Evolutionary conservation across 2,113 vertebrate genomes (phyloP).

Genomic region (Eonycteris spelaea): DNA sequence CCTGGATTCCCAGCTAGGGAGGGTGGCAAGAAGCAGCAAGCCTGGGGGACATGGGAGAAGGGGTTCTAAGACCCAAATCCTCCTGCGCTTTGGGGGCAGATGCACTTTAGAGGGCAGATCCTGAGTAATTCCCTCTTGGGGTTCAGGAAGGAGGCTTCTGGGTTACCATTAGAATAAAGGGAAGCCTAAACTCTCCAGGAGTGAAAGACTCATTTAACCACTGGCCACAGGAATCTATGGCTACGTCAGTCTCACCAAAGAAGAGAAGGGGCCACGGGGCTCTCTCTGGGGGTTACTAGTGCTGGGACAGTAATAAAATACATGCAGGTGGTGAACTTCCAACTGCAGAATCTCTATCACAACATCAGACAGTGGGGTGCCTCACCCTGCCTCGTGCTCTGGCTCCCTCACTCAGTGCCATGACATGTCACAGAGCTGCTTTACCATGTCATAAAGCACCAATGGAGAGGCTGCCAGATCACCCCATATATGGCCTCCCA

Average conservation of each 20-base stretch:
- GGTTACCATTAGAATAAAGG: background rate
- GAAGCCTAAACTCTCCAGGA: background rate
- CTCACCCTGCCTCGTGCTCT: background rate
- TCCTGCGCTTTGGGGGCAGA: background rate
- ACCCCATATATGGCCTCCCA: background rate
- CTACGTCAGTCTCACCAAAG: background rate
- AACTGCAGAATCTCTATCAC: background rate
- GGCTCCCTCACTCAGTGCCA: background rate
- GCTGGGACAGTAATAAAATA: background rate
- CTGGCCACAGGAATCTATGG: fast-evolving
- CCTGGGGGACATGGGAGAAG: background rate
- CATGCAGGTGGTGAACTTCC: background rate
- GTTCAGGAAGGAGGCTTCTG: background rate
- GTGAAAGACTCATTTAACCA: background rate
- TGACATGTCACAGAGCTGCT: background rate
- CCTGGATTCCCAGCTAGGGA: too few relatives aligned
- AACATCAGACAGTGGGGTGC: fast-evolving
- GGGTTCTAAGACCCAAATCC: background rate
- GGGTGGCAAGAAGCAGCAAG: background rate
- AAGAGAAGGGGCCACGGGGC: too few relatives aligned
- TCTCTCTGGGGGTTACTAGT: background rate
- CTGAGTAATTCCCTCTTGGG: background rate
- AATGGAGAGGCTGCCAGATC: background rate
- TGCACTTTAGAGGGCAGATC: background rate
- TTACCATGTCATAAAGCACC: background rate